Percentiles rank a stretch among this genome's conserved stretches.
phyloP scores from a whole-genome alignment of 2,113 vertebrate species.

The Engraulis encrasicolus region DNA sequence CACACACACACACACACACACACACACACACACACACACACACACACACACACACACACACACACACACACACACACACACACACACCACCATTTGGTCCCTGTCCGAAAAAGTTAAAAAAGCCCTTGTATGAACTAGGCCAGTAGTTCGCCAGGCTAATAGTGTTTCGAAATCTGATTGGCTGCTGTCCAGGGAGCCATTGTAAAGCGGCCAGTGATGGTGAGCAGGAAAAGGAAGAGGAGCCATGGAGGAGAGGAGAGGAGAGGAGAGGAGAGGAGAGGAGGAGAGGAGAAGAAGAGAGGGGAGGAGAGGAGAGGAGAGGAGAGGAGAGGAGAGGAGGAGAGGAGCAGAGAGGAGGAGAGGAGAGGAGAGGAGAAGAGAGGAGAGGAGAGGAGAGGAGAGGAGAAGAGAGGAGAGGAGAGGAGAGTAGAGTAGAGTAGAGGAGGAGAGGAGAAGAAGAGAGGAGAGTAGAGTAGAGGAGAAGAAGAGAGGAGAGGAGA shows the following conservation, averaged over 20 bases:
- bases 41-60: not conserved
- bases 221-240: slow-evolving; percentile 92
- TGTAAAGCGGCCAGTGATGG: slow-evolving; percentile 79
- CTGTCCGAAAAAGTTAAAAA: slow-evolving; percentile 11
- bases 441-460: too few relatives aligned
- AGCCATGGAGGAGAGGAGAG: slow-evolving; percentile 82
- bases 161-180: slow-evolving; percentile 76
- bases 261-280: slow-evolving; percentile 45
- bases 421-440: too few relatives aligned
- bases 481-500: too few relatives aligned
- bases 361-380: too few relatives aligned
- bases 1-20: not conserved
- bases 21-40: not conserved
- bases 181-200: slow-evolving; percentile 78
- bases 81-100: not conserved
- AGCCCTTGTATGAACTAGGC: slow-evolving; percentile 54
- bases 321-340: slow-evolving; percentile 22
- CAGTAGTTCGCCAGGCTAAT: slow-evolving; percentile 64
- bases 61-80: not conserved
- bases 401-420: too few relatives aligned
- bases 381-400: too few relatives aligned
- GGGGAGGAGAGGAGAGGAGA: slow-evolving; percentile 39
- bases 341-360: not conserved
- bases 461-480: too few relatives aligned
- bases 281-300: slow-evolving; percentile 85